Evolutionary conservation across 2,797 vertebrate genomes (phyloP), one percentile per base, ranked within the genome.

Genomic region (Anolis apletophallus): DNA sequence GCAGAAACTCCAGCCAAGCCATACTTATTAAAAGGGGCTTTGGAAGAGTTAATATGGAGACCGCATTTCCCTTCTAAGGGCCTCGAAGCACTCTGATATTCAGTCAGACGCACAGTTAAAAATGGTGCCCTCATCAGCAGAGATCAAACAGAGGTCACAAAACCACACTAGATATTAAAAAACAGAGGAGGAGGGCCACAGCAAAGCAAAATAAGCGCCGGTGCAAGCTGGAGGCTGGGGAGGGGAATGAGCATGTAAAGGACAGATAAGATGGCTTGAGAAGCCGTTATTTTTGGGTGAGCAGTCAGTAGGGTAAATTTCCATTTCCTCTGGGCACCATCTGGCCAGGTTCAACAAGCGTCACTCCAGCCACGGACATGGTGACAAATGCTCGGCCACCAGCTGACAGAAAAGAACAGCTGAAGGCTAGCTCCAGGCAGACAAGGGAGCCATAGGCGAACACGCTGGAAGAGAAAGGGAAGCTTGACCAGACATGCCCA

Each of bases 391-490:
- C 90, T 89, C 92, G 93, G 80, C 87, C 87, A 46, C 80, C 83
- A 32, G 91, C 84, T 97, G 97, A 98, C 90, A 94, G 95, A 96
- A 92, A 93, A 95, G 85, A 96, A 95, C 97, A 97, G 97, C 96
- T 97, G 97, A 80, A 59, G 77, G 78, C 91, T 61, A 1, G 81
- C 40, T 84, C 85, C 16, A 64, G 64, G 81, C 67, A 91, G 93
- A 90, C 80, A 57, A 76, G 55, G 67, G 82, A 89, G 83, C 92
- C 90, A 94, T 93, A 95, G 96, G 96, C 94, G 93, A 94, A 88
- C 72, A 64, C 82, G 77, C 85, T 13, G 13, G 55, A 91, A 91
- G 88, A 86, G 81, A 75, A 87, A 93, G 93, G 93, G 93, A 88
- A 83, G 78, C 93, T 90, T 86, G 91, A 94, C 91, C 79, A 85